Evolutionary conservation across 30 jellyfish, hydroid and myxozoan genomes (phyloP).

Genomic region (Aurelia aurita complex sp. Pacific): DNA sequence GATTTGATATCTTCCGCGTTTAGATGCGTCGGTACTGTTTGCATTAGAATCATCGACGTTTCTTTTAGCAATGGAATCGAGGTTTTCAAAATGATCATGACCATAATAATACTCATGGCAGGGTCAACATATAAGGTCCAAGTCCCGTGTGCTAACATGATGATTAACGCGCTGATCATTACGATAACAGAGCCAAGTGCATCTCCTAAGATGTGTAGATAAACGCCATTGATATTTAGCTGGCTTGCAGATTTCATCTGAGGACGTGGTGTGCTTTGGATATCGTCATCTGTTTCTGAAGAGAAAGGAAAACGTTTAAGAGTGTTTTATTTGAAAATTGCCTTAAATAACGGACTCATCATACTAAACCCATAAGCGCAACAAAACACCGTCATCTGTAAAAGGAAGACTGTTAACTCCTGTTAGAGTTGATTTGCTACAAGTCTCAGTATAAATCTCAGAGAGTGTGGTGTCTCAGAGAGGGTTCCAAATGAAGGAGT

Average conservation of each 20-base stretch:
- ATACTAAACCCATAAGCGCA: too few species aligned
- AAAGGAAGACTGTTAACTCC: too few species aligned
- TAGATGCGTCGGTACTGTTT: constrained; percentile 95
- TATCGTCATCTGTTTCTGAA: constrained; percentile 63
- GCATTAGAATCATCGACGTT: constrained; percentile 92
- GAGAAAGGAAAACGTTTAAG: background rate
- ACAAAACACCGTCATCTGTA: too few species aligned
- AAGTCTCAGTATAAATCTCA: too few species aligned
- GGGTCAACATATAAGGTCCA: constrained; percentile 98
- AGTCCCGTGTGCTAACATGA: constrained; percentile 79
- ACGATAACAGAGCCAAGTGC: constrained; percentile 98
- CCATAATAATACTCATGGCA: constrained; percentile 93
- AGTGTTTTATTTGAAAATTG: too few species aligned
- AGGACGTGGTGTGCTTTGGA: constrained; percentile 31
- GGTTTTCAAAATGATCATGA: constrained; percentile 88
- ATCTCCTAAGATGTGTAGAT: constrained; percentile 93
- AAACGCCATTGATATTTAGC: constrained; percentile 95
- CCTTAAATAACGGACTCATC: too few species aligned
- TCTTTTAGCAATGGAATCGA: constrained; percentile 94
- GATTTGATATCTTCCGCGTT: constrained; percentile 71
- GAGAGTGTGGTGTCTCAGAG: too few species aligned
- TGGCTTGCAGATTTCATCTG: constrained; percentile 82
- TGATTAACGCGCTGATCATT: constrained; percentile 92
- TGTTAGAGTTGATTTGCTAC: too few species aligned
- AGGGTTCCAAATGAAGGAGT: too few species aligned